Evolutionary conservation across 2,113 vertebrate genomes (phyloP).

Genomic region (Bungarus multicinctus): DNA sequence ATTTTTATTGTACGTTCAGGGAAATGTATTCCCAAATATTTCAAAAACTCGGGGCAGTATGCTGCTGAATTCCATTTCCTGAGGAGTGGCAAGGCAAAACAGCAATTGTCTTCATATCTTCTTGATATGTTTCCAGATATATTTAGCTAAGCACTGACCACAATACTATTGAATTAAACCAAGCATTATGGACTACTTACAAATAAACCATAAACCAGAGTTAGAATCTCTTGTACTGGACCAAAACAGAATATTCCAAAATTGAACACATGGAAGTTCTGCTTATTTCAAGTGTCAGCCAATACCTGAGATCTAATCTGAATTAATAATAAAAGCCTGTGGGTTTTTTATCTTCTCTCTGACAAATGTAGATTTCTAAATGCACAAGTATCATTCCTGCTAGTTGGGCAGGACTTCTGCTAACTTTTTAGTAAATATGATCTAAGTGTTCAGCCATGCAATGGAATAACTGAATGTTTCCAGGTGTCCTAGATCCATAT

Average conservation of each 20-base stretch:
- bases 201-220: not conserved
- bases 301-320: not conserved
- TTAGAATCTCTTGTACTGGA: not conserved
- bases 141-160: not conserved
- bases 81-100: not conserved
- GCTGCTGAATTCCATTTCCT: not conserved
- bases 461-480: not conserved
- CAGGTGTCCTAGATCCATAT: constrained; percentile 2
- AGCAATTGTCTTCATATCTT: not conserved
- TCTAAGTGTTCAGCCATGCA: not conserved
- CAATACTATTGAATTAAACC: too few species aligned
- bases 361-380: not conserved
- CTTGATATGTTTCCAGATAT: not conserved
- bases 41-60: not conserved
- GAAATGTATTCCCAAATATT: not conserved
- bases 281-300: not conserved
- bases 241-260: not conserved
- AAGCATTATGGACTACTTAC: constrained; percentile 8
- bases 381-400: not conserved
- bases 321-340: not conserved
- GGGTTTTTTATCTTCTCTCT: not conserved
- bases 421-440: not conserved
- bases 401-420: not conserved
- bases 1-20: not conserved
- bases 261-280: not conserved